Percentiles rank a stretch among this genome's conserved stretches.
phyloP scores from a whole-genome alignment of 2,888 invertebrate species.

The Agonum fuliginosum region DNA sequence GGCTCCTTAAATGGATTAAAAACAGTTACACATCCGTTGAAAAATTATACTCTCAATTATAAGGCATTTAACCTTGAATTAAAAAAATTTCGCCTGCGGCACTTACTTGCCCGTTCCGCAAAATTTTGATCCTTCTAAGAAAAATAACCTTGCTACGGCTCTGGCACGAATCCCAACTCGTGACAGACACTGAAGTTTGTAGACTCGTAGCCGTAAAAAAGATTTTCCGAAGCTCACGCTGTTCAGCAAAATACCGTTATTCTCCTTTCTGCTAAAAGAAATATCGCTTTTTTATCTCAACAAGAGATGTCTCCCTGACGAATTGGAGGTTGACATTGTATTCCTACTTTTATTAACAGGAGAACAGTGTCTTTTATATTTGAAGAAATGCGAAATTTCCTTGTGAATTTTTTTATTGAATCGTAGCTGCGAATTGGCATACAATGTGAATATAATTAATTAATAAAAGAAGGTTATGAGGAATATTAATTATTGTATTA shows the following conservation, averaged over 20 bases:
- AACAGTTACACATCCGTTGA: too few relatives aligned
- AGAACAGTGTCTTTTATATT: too few relatives aligned
- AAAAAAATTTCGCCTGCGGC: too few relatives aligned
- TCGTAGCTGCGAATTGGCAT: slow-evolving; percentile 3
- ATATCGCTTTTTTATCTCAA: slow-evolving; percentile 37
- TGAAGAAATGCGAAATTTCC: too few relatives aligned
- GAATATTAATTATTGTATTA: neutral
- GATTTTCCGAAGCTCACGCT: slow-evolving; percentile 54
- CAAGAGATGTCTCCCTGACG: slow-evolving; percentile 16
- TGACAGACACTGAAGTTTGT: slow-evolving; percentile 62
- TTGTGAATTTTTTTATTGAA: too few relatives aligned
- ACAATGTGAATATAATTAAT: neutral
- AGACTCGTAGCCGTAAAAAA: slow-evolving; percentile 62
- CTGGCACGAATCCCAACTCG: slow-evolving; percentile 48
- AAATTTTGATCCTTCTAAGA: neutral
- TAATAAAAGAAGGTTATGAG: neutral
- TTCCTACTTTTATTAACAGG: slow-evolving; percentile 1
- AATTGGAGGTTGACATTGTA: neutral
- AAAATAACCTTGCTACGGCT: neutral
- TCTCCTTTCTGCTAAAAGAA: slow-evolving; percentile 29
- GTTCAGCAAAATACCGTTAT: slow-evolving; percentile 50
- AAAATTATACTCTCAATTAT: too few relatives aligned
- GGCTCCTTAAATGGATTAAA: too few relatives aligned
- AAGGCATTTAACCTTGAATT: too few relatives aligned
- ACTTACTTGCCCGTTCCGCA: too few relatives aligned